Evolutionary conservation across 2,797 vertebrate genomes (phyloP), one percentile per base, ranked within the genome.

Genomic region (Tangara arthus): DNA sequence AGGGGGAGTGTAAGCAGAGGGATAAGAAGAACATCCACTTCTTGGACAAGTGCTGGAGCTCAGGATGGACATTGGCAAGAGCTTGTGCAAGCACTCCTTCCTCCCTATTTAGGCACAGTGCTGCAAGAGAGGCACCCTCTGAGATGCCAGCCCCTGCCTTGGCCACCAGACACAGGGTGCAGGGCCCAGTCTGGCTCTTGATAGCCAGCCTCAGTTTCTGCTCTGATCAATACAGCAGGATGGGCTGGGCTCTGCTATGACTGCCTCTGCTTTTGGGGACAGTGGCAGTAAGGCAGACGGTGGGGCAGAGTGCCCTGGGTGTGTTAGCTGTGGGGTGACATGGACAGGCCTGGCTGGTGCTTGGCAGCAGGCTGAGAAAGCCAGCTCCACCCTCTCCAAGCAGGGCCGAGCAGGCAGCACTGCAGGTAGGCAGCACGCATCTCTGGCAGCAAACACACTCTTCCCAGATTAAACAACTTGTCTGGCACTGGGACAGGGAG

Each of bases 251-350:
- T 42, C 28, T 69, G 34, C 53, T 49, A 6, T 4, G 26, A 30
- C 59, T 10, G 15, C 12, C 11, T 32, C 59, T 63, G 50, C 28
- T 71, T 42, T 56, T 0, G 0, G 49, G 32, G 56, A 50, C 1
- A 5, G 34, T 6, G 32, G 22, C 42, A 69, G 49, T 5, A 1
- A 1, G 8, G 79, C 82, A 82, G 71, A 59, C 61, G 53, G 73
- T 2, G 4, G 37, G 49, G 56, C 79, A 1, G 7, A 42, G 35
- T 0, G 0, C 24, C 64, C 37, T 28, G 42, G 47, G 20, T 1
- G 0, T 37, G 41, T 70, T 82, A 78, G 60, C 71, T 72, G 19
- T 0, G 0, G 5, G 15, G 35, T 1, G 6, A 24, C 9, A 1
- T 7, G 44, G 77, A 50, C 20, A 66, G 34, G 55, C 50, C 50